Evolutionary conservation across 2,797 vertebrate genomes (phyloP).

Genomic region (Dryobates pubescens): DNA sequence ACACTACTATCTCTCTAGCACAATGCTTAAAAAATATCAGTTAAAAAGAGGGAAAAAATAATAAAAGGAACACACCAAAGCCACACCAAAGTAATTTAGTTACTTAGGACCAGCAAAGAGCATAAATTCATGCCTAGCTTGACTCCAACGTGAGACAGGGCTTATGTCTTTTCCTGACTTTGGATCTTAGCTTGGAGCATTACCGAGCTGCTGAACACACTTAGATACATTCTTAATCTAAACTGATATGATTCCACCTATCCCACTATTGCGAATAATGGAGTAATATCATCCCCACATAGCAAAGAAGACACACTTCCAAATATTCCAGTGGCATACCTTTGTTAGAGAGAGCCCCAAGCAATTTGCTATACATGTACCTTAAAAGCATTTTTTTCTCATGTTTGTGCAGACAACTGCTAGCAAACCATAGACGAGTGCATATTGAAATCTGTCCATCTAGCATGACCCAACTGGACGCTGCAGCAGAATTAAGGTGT

Average conservation of each 20-base stretch:
- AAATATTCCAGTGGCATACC: not conserved
- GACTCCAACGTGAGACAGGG: not conserved
- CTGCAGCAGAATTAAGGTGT: not conserved
- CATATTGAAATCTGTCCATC: not conserved
- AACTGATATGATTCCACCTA: not conserved
- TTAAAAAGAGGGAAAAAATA: constrained; percentile 25
- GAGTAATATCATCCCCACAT: not conserved
- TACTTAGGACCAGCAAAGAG: not conserved
- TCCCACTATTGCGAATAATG: not conserved
- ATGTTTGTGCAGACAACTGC: not conserved
- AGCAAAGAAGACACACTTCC: not conserved
- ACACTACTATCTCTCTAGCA: constrained; percentile 20
- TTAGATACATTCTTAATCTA: not conserved
- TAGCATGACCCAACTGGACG: not conserved
- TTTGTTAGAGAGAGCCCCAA: not conserved
- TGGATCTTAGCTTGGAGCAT: not conserved
- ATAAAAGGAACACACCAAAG: not conserved
- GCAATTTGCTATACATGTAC: not conserved
- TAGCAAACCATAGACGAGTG: not conserved
- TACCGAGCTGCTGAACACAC: not conserved
- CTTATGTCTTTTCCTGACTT: not conserved
- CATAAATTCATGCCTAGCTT: not conserved
- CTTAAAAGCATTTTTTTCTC: not conserved
- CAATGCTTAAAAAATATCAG: not conserved
- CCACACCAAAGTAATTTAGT: not conserved